Evolutionary conservation across 2,888 invertebrate genomes (phyloP).

Genomic region (Tolmerus cingulatus): DNA sequence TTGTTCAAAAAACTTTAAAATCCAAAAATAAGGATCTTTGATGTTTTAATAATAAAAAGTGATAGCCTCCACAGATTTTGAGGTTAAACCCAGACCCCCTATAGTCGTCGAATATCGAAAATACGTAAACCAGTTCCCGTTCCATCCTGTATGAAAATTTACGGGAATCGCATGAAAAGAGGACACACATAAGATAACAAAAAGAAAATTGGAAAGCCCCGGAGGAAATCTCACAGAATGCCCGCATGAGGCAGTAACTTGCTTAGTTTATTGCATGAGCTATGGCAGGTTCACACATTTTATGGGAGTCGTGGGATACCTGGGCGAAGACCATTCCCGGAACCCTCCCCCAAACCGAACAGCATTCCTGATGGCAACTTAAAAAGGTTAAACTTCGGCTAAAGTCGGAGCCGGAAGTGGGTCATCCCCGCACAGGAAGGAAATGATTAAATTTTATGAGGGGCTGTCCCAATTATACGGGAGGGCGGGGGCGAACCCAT

Average conservation of each 20-base stretch:
- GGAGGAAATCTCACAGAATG: constrained; percentile 29
- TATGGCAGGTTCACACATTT: constrained; percentile 24
- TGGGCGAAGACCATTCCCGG: neutral
- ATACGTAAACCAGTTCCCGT: neutral
- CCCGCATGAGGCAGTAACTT: constrained; percentile 5
- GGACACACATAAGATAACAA: constrained; percentile 26
- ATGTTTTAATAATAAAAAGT: neutral
- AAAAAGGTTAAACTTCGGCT: neutral
- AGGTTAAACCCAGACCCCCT: neutral
- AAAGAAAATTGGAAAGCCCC: constrained; percentile 26
- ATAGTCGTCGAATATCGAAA: neutral
- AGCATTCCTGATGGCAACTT: neutral
- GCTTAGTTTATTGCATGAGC: constrained; percentile 18
- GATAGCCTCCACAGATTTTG: neutral
- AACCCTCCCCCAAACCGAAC: neutral
- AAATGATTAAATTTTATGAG: constrained; percentile 18
- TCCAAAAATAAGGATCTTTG: neutral
- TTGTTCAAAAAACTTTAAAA: neutral
- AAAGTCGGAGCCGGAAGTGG: neutral
- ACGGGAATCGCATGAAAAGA: constrained; percentile 1
- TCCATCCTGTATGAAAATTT: constrained; percentile 11
- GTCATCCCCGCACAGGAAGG: neutral
- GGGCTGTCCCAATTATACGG: neutral
- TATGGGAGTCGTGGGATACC: neutral
- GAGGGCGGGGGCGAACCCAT: neutral